phyloP scores from a whole-genome alignment of 1,140 invertebrate genomes.

The Drosophila sucinea region DNA sequence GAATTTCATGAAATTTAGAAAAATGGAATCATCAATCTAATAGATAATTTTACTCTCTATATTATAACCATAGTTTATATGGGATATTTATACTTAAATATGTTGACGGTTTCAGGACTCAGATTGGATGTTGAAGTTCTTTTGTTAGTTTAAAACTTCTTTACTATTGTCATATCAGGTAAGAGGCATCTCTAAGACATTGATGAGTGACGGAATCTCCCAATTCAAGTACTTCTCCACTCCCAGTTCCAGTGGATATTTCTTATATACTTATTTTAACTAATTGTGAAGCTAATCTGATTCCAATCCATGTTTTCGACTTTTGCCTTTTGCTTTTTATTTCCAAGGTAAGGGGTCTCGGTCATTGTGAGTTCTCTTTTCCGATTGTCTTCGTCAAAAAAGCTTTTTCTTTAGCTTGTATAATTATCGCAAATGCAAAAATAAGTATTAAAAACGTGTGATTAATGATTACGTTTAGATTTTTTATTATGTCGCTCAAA shows the following conservation, averaged over 20 bases:
- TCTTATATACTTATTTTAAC: conserved; percentile 9
- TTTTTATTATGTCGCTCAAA: conserved; percentile 24
- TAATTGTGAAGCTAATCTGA: conserved; percentile 16
- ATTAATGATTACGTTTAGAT: conserved; percentile 67
- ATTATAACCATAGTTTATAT: too few species aligned
- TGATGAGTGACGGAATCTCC: too few species aligned
- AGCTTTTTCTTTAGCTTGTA: conserved; percentile 36
- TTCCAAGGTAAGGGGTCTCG: conserved; percentile 75
- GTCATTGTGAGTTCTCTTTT: conserved; percentile 60
- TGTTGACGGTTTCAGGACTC: too few species aligned
- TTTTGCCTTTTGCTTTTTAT: conserved; percentile 44
- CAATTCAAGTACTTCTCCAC: background rate
- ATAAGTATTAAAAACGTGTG: conserved; percentile 34
- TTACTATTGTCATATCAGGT: too few species aligned
- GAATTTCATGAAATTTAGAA: background rate
- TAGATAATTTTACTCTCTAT: too few species aligned
- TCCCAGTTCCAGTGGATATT: background rate
- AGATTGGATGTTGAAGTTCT: too few species aligned
- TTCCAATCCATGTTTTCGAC: conserved; percentile 19
- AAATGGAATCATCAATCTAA: too few species aligned
- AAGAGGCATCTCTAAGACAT: too few species aligned
- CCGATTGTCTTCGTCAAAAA: conserved; percentile 39
- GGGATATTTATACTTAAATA: too few species aligned
- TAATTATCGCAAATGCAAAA: conserved; percentile 78
- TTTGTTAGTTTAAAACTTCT: too few species aligned